Evolutionary conservation across 2,113 vertebrate genomes (phyloP).

Genomic region (Cnemophilus loriae): DNA sequence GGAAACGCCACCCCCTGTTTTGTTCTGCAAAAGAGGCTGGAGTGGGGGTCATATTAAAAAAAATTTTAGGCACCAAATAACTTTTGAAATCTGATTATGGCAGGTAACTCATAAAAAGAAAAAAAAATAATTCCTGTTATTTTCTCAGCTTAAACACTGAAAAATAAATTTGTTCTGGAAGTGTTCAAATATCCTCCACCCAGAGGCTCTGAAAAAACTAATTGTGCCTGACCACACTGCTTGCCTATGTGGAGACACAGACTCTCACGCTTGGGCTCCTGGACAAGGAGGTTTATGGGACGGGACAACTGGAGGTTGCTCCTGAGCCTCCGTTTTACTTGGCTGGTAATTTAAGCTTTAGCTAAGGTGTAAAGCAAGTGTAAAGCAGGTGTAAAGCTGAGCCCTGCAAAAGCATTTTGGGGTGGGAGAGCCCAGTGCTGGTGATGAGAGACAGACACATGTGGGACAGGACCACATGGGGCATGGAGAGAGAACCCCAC

Average conservation of each 20-base stretch:
- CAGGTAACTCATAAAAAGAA: not conserved
- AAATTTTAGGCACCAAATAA: not conserved
- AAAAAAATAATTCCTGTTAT: not conserved
- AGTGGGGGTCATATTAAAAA: not conserved
- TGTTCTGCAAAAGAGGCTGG: not conserved
- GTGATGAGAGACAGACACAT: not conserved
- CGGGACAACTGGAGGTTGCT: not conserved
- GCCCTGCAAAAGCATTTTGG: not conserved
- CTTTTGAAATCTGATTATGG: not conserved
- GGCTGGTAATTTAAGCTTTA: not conserved
- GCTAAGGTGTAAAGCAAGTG: not conserved
- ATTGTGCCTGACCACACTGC: not conserved
- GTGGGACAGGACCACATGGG: not conserved
- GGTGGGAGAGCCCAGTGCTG: rapidly evolving
- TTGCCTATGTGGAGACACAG: rapidly evolving
- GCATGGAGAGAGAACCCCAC: not conserved
- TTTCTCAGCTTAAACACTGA: not conserved
- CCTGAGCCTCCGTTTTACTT: not conserved
- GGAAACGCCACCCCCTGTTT: not conserved
- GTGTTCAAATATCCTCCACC: not conserved
- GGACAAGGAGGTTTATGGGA: not conserved
- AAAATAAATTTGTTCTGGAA: not conserved
- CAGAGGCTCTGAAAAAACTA: not conserved
- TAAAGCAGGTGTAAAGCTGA: not conserved
- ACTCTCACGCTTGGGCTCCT: rapidly evolving